phyloP scores from a whole-genome alignment of 2,113 vertebrate species.

The Saccopteryx bilineata region DNA sequence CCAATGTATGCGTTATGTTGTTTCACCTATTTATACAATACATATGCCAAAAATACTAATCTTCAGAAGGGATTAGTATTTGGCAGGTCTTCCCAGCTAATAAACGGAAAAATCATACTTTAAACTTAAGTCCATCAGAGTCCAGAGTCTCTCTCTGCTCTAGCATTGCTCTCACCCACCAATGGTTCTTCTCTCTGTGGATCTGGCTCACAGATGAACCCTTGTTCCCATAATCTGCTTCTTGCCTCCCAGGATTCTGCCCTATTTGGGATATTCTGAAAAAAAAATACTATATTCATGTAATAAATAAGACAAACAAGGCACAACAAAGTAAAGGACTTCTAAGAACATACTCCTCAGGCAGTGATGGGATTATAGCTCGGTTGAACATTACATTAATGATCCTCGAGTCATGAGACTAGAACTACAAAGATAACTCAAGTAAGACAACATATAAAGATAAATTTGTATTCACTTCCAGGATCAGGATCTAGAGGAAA shows the following conservation, averaged over 20 bases:
- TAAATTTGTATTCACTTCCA: neutral
- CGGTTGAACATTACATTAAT: neutral
- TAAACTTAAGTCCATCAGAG: neutral
- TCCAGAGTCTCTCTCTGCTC: neutral
- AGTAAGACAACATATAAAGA: neutral
- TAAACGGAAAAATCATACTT: neutral
- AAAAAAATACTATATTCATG: neutral
- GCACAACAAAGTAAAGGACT: neutral
- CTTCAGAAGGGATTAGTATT: neutral
- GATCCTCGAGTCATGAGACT: neutral
- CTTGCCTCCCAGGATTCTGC: neutral
- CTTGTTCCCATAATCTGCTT: neutral
- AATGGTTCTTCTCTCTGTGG: neutral
- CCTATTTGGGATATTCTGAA: neutral
- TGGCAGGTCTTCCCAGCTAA: neutral
- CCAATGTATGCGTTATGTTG: neutral
- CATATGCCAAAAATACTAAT: neutral
- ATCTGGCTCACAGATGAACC: neutral
- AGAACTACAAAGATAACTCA: conserved; percentile 29
- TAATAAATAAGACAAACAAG: neutral
- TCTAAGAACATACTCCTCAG: neutral
- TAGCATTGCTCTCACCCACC: neutral
- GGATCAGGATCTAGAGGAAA: neutral
- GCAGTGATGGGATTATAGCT: neutral
- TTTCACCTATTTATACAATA: conserved; percentile 20